A percentile compares a stretch with the other conserved stretches of the same genome.
Conservation (phyloP, 1,140 invertebrate genomes). For the Frieseomelitta varia region DNA sequence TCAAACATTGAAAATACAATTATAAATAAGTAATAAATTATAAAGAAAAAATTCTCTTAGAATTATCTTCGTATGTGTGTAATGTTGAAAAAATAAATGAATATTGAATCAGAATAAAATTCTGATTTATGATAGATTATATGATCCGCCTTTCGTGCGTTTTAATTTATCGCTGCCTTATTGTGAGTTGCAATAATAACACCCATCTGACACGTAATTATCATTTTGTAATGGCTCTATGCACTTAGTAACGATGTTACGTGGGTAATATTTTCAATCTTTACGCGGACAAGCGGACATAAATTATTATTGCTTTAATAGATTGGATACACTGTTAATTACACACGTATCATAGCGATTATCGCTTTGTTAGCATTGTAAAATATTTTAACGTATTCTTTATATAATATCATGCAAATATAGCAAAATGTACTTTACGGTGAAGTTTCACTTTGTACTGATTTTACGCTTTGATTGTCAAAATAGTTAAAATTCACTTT, state of each 20-base stretch:
- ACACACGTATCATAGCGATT: conserved; percentile 12
- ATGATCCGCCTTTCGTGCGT: background rate
- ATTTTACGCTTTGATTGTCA: background rate
- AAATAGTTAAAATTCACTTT: background rate
- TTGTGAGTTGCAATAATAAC: conserved; percentile 45
- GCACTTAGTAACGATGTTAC: conserved; percentile 41
- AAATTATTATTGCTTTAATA: conserved; percentile 58
- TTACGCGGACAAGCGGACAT: conserved; percentile 7
- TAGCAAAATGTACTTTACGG: background rate
- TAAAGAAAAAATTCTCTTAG: no score
- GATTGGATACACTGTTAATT: conserved; percentile 42
- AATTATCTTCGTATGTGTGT: background rate
- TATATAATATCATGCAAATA: background rate
- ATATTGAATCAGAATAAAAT: background rate
- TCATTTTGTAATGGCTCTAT: conserved; percentile 51
- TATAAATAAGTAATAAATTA: no score
- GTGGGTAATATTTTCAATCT: conserved; percentile 30
- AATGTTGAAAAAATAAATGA: background rate
- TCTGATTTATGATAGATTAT: conserved; percentile 17
- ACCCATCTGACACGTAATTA: conserved; percentile 45
- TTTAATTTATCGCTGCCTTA: conserved; percentile 22
- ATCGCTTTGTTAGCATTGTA: conserved; percentile 26
- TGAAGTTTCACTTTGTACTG: background rate
- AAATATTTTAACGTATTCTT: conserved; percentile 11
- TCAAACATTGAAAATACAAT: no score